Conservation (phyloP, 2,797 vertebrate species). For the Poecilia velifera region DNA sequence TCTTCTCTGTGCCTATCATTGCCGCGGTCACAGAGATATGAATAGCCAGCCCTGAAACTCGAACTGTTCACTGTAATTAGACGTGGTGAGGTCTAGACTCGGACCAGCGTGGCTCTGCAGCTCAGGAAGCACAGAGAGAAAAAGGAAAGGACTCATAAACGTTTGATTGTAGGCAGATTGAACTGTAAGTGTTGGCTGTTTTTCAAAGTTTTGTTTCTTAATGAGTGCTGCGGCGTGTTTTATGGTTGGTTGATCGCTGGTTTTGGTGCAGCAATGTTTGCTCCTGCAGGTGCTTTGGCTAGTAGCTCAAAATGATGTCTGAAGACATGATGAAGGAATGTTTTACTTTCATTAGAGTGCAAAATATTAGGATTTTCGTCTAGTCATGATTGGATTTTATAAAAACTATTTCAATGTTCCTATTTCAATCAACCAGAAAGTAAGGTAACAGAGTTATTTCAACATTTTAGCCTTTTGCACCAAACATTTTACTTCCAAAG, state of each 20-base stretch:
- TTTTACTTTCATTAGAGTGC: neutral
- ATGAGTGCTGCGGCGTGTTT: constrained; percentile 31
- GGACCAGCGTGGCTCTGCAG: constrained; percentile 46
- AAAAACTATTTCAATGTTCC: neutral
- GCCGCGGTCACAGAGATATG: constrained; percentile 77
- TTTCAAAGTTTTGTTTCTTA: constrained; percentile 43
- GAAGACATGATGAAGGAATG: neutral
- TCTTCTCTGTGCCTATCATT: constrained; percentile 55
- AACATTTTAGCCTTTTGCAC: constrained; percentile 40
- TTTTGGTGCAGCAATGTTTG: constrained; percentile 27
- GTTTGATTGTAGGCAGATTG: constrained; percentile 40
- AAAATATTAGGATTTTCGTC: neutral
- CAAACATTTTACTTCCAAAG: constrained; percentile 2
- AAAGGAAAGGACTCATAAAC: constrained; percentile 61
- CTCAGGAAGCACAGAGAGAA: constrained; percentile 41
- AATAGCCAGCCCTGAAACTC: constrained; percentile 79
- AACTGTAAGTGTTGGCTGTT: constrained; percentile 55
- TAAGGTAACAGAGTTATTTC: constrained; percentile 21
- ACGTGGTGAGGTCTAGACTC: constrained; percentile 70
- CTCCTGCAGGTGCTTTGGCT: constrained; percentile 30
- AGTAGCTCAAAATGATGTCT: neutral
- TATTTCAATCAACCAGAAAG: constrained; percentile 3
- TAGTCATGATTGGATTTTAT: neutral
- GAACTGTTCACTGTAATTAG: constrained; percentile 70
- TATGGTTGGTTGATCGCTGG: constrained; percentile 14